Evolutionary conservation across 2,797 vertebrate genomes (phyloP), one percentile per base, ranked within the genome.

Genomic region (Anabas testudineus): DNA sequence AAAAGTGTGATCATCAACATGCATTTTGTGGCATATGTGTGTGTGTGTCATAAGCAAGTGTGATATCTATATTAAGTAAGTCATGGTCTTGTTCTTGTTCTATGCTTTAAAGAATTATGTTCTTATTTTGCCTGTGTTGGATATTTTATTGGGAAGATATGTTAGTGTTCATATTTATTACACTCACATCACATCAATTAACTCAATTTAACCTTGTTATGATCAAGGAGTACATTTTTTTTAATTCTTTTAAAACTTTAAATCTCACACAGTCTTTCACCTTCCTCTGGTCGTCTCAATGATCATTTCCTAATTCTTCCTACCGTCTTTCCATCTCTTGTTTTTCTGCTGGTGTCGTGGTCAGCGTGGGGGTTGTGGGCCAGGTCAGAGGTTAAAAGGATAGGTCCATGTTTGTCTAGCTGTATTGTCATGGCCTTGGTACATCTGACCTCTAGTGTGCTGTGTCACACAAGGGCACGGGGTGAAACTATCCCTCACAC

Each of bases 301-400:
- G 36, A 12, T 18, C 34, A 3, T 43, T 19, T 9, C 13, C 12
- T 28, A 2, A n/a, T 41, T 47, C 21, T 7, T 39, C 47, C 21
- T 52, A 15, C 28, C 10, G 51, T 67, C 28, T 28, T 16, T 58
- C 16, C 26, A 32, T 43, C 28, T 32, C 43, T 46, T 16, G 42
- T 42, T 64, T 64, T 55, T 53, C 36, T 76, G 37, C 30, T 37
- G 28, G 34, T 80, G 59, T 69, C 62, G 26, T 48, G 59, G 64
- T 70, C 64, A 51, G 47, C 45, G 39, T 67, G n/a, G 41, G 64
- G 24, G 39, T 36, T 28, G 16, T 56, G 65, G 7, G 6, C 7
- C 37, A 51, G 83, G 85, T 85, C 74, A 83, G 74, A 83, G 64
- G 65, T 72, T 76, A 88, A 88, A 79, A 77, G 82, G 71, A 87